These are phyloP conservation scores for Coronaproctus castanopsis DNA, from an alignment of 2,888 invertebrate genomes.

Conservation along the genomic window DNA sequence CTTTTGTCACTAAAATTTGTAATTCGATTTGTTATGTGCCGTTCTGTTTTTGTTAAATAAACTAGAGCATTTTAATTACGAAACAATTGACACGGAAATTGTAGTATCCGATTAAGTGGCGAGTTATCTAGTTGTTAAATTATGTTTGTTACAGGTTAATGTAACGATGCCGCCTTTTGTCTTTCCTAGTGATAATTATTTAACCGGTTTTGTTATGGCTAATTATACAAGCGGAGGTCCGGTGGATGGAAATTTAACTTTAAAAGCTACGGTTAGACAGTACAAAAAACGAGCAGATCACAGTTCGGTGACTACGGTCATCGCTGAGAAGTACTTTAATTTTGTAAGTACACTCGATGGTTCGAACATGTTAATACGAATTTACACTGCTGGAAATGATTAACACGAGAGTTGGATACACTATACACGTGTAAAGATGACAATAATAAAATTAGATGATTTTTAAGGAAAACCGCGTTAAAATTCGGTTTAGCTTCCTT, in stretches of 20 bases:
- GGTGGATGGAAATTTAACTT: conserved; percentile 68
- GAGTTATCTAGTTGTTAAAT: no score
- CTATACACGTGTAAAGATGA: no score
- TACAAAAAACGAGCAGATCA: conserved; percentile 27
- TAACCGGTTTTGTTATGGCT: conserved; percentile 73
- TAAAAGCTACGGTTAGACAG: conserved; percentile 55
- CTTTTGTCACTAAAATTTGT: no score
- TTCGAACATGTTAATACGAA: conserved; percentile 7
- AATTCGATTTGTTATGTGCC: no score
- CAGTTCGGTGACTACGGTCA: conserved; percentile 25
- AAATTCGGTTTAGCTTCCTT: no score
- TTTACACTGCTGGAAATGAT: neutral
- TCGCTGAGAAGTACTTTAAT: conserved; percentile 49
- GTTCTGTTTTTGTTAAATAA: no score
- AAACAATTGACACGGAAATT: no score
- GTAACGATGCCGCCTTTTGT: conserved; percentile 90
- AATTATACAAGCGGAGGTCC: conserved; percentile 91
- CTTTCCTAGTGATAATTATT: conserved; percentile 62
- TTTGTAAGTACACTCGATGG: conserved; percentile 47
- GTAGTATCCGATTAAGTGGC: no score
- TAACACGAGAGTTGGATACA: no score
- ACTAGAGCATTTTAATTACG: no score
- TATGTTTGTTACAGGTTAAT: conserved; percentile 51
- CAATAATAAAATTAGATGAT: no score
- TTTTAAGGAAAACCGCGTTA: no score